Conservation (phyloP, 2,888 invertebrate species). For the Rugalucina vietnamica region DNA sequence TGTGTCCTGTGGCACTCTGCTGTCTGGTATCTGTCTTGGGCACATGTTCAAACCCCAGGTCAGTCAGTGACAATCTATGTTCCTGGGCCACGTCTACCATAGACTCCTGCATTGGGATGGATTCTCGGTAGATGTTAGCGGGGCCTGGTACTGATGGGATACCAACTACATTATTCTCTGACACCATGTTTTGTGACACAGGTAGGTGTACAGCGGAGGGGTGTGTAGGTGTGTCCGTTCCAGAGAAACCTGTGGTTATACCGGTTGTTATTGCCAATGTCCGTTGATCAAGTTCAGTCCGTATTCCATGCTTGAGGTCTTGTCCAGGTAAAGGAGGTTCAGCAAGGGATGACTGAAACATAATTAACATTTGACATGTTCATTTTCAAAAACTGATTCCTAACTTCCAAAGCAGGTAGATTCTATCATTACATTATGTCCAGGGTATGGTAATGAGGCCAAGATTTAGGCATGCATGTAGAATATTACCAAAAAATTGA, state of each 20-base stretch:
- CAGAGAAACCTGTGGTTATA: background rate
- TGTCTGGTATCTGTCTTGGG: background rate
- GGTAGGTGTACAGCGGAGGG: background rate
- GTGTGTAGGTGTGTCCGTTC: background rate
- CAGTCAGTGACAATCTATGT: background rate
- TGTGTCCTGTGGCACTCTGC: background rate
- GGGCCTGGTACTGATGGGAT: background rate
- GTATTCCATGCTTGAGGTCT: conserved; percentile 28
- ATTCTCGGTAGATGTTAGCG: background rate
- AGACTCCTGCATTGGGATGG: background rate
- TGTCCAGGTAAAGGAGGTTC: conserved; percentile 56
- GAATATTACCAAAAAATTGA: too few relatives aligned
- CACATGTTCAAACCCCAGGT: background rate
- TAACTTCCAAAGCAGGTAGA: too few relatives aligned
- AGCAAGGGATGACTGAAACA: conserved; percentile 38
- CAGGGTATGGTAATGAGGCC: too few relatives aligned
- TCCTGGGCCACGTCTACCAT: background rate
- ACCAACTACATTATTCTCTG: background rate
- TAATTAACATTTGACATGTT: too few relatives aligned
- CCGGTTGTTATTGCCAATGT: conserved; percentile 6
- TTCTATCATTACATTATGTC: too few relatives aligned
- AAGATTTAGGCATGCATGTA: too few relatives aligned
- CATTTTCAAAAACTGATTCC: too few relatives aligned
- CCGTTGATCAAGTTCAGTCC: conserved; percentile 49
- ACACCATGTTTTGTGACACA: background rate